A percentile compares a stretch with the other conserved stretches of the same genome.
phyloP scores from a whole-genome alignment of 2,113 vertebrate species.

The Barbus barbus region DNA sequence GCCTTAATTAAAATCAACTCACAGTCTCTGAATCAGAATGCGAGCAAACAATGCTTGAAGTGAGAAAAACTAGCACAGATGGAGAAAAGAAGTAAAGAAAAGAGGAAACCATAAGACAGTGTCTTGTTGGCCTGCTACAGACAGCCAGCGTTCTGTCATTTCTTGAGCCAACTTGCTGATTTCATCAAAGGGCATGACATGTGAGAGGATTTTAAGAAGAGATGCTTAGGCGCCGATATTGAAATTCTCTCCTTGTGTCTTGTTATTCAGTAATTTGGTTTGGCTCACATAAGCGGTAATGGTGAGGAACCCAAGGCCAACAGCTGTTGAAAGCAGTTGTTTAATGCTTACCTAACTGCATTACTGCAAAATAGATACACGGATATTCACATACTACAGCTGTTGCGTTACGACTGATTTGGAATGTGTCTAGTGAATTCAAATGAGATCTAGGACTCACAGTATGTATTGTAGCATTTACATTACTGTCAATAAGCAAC shows the following conservation, averaged over 20 bases:
- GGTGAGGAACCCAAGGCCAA: slow-evolving; percentile 16
- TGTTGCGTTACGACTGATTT: slow-evolving; percentile 30
- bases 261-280: slow-evolving; percentile 19
- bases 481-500: slow-evolving; percentile 17
- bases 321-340: slow-evolving; percentile 36
- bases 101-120: neutral
- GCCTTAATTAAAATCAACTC: slow-evolving; percentile 9
- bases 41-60: slow-evolving; percentile 15
- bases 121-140: slow-evolving; percentile 19
- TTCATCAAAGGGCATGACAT: neutral
- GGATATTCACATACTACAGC: slow-evolving; percentile 1
- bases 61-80: slow-evolving; percentile 37
- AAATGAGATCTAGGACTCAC: neutral
- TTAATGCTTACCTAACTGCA: slow-evolving; percentile 30
- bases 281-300: slow-evolving; percentile 6
- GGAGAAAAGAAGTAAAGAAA: slow-evolving; percentile 31
- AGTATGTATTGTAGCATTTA: neutral
- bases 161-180: neutral
- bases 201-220: slow-evolving; percentile 1
- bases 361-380: slow-evolving; percentile 27
- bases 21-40: slow-evolving; percentile 11
- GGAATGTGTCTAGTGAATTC: neutral
- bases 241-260: slow-evolving; percentile 5
- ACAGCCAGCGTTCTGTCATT: neutral
- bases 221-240: neutral